Conservation (phyloP, 1,140 invertebrate genomes). For the Macrobrachium rosenbergii region DNA sequence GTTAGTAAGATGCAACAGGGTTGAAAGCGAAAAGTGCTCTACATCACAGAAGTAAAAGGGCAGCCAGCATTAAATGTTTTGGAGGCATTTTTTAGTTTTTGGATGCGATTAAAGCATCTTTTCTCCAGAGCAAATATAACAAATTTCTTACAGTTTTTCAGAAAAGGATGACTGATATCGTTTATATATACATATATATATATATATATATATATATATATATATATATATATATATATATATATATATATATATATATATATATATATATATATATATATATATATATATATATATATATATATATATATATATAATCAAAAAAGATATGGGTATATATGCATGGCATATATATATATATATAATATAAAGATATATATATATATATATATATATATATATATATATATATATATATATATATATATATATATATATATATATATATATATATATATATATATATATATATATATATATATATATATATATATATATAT, state of each 20-base stretch:
- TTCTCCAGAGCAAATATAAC: too few species aligned
- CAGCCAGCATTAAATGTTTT: too few species aligned
- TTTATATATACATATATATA: slow-evolving; percentile 5
- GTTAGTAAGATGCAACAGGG: too few species aligned
- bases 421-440: too few species aligned
- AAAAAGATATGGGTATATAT: neutral
- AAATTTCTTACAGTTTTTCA: too few species aligned
- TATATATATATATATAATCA: neutral
- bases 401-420: too few species aligned
- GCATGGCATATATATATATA: neutral
- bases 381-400: neutral
- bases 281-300: neutral
- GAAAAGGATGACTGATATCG: too few species aligned
- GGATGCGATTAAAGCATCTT: too few species aligned
- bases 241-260: neutral
- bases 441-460: neutral
- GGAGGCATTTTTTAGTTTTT: too few species aligned
- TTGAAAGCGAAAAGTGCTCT: too few species aligned
- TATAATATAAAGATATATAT: neutral
- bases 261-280: neutral
- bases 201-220: slow-evolving; percentile 20
- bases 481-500: slow-evolving; percentile 14
- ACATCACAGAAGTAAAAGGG: too few species aligned
- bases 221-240: slow-evolving; percentile 22
- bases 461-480: neutral